Evolutionary conservation across 2,113 vertebrate genomes (phyloP).

Genomic region (Ondatra zibethicus): DNA sequence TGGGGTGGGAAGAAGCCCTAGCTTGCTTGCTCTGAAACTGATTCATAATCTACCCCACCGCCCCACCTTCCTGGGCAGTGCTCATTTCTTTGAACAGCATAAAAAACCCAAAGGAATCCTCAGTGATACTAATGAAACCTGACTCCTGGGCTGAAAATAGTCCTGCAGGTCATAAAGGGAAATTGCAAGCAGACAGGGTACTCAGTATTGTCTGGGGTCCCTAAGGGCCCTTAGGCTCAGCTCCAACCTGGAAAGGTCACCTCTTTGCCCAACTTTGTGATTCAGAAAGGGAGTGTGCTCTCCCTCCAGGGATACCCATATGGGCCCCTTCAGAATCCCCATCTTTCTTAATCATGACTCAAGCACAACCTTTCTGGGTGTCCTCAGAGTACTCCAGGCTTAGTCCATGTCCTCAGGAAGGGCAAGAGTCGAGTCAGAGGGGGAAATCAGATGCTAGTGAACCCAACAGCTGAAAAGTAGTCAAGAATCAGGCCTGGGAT

Average conservation of each 20-base stretch:
- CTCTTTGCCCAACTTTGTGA: neutral
- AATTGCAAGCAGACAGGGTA: neutral
- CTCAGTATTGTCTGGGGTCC: neutral
- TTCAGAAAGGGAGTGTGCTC: neutral
- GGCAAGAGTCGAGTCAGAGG: neutral
- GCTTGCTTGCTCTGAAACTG: too few relatives aligned
- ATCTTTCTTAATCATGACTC: neutral
- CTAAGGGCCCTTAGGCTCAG: neutral
- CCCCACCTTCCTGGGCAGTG: neutral
- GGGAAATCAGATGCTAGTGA: neutral
- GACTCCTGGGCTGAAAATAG: slow-evolving; percentile 59
- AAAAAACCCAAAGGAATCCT: slow-evolving; percentile 1
- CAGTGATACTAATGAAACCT: slow-evolving; percentile 53
- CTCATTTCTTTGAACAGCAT: slow-evolving; percentile 14
- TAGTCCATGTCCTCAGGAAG: neutral
- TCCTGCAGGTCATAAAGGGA: neutral
- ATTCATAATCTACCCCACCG: neutral
- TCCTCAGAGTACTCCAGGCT: neutral
- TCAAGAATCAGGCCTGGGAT: neutral
- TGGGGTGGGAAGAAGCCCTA: neutral
- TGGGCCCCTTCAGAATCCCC: neutral
- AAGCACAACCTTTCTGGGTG: neutral
- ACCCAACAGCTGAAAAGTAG: neutral
- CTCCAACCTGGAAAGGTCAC: neutral
- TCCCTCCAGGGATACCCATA: neutral